Percentiles rank a stretch among this genome's conserved stretches.
phyloP scores from a whole-genome alignment of 2,113 vertebrate genomes.

The Rhagologus leucostigma region DNA sequence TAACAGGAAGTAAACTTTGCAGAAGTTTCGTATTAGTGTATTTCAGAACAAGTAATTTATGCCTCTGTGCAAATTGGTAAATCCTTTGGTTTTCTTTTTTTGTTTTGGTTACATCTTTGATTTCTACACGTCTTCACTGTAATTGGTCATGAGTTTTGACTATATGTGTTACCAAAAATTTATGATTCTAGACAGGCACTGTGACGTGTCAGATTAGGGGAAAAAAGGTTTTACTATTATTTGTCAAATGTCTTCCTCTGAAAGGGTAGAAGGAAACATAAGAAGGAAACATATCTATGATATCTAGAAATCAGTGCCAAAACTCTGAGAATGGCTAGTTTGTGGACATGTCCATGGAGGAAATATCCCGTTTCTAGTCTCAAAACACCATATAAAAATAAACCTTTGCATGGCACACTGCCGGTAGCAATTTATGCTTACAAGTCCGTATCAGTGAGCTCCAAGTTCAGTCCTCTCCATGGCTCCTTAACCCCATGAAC shows the following conservation, averaged over 20 bases:
- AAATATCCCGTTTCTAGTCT: not conserved
- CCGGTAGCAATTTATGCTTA: not conserved
- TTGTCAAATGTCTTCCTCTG: not conserved
- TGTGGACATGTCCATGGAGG: not conserved
- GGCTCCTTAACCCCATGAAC: not conserved
- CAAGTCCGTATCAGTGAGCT: not conserved
- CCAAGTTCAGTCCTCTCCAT: not conserved
- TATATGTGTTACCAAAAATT: not conserved
- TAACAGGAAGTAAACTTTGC: not conserved
- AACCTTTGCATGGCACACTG: rapidly evolving
- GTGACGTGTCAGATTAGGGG: not conserved
- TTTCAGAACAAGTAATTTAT: not conserved
- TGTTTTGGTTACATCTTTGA: not conserved
- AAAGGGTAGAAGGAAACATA: not conserved
- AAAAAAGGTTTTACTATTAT: not conserved
- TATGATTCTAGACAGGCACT: not conserved
- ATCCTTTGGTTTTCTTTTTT: not conserved
- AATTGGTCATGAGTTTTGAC: not conserved
- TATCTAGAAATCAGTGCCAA: not conserved
- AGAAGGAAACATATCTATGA: not conserved
- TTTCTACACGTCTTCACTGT: not conserved
- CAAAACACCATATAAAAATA: not conserved
- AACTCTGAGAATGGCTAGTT: not conserved
- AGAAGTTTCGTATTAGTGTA: not conserved
- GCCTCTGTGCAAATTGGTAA: not conserved